Base-by-base conservation (phyloP, 2,888 invertebrate genomes). In the Volucella inanis region DNA sequence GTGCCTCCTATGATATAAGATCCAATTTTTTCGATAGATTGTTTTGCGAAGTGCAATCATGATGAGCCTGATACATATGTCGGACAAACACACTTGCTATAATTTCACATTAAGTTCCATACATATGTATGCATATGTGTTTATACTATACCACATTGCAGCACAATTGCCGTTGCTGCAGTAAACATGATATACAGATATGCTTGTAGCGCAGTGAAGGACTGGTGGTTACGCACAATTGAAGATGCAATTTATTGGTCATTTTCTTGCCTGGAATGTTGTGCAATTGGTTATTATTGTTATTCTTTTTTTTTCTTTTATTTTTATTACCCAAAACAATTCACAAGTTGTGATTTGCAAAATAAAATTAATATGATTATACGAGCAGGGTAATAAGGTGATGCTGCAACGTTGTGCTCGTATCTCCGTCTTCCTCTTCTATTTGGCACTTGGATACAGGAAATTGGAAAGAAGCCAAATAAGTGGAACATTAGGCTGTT, bases 181-280 rank as follows among this genome's bases (percentile, higher is more conserved):
- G 59, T 59, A 77, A 82, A 65, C 59, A 70, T 70, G 68, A 71
- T 76, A 31, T 31, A 31, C 31, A 6, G 31, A 31, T 31, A 31
- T 31, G 31, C 6, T 31, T 31, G 6, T 31, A 39, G 43, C 15
- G 31, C 68, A 61, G 41, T 52, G 45, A 31, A 49, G 54, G 52
- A 83, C 68, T 74, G 68, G 74, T 83, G 74, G 74, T 68, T 79
- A 83, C 83, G 79, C 83, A 74, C 74, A 68, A 79, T 79, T 79
- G 68, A 74, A 79, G 74, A 83, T 74, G 57, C 79, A 74, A 68
- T 79, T 83, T 68, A 57, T 74, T 83, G 61, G 41, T 61, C 49
- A 61, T 59, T 22, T 41, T 15, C 39, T 14, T 45, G 31, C 18
- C 15, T 47, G 59, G 65, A 65, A 65, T 79, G 65, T 57, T 75